Evolutionary conservation across 2,888 invertebrate genomes (phyloP), one percentile per base, ranked within the genome.

Genomic region (Caenorhabditis panamensis): DNA sequence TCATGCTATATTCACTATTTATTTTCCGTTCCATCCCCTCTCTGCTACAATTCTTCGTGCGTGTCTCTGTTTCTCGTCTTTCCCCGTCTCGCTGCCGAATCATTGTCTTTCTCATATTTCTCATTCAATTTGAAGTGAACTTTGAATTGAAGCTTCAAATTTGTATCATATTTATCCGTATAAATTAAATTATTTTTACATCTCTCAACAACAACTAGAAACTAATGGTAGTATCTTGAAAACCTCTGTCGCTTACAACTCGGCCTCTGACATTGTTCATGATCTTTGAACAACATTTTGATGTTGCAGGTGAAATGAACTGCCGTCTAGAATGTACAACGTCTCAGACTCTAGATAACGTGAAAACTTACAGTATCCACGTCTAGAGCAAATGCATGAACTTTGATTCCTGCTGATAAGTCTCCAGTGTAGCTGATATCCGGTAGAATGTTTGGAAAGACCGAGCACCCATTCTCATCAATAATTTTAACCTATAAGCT

Each of bases 251-350:
- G 75, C 37, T 11, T 13, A 54, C 89, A 89, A 8, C 69, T 73
- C 1, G 90, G 90, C 6, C 90, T 82, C 16, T 87, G 83, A 61
- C 90, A 90, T 13, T 82, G 64, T 11, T 87, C 88, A 58, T 88
- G 86, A 51, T 85, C 71, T 67, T 91, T 91, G 51, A 91, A 78
- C 20, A 91, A 78, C 63, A 90, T 81, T 64, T 85, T 86, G 22
- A 91, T 88, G 68, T 85, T 87, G 78, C 91, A 91, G 26, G 87
- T 86, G 85, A 91, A 91, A 71, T 82, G 86, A 8, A 90, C 84
- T 1, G 88, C 87, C 6, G 89, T 85, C 88, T 88, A 76, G 54
- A 84, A 75, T 18, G 24, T 36, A 36, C 18, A 41, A 6, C 8
- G 13, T 41, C 16, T 41, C 13, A 41, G 41, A 41, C 2, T 41